These are phyloP conservation scores for Apistogramma diplotaenia DNA, from an alignment of 2,113 vertebrate species.

Conservation along the genomic window DNA sequence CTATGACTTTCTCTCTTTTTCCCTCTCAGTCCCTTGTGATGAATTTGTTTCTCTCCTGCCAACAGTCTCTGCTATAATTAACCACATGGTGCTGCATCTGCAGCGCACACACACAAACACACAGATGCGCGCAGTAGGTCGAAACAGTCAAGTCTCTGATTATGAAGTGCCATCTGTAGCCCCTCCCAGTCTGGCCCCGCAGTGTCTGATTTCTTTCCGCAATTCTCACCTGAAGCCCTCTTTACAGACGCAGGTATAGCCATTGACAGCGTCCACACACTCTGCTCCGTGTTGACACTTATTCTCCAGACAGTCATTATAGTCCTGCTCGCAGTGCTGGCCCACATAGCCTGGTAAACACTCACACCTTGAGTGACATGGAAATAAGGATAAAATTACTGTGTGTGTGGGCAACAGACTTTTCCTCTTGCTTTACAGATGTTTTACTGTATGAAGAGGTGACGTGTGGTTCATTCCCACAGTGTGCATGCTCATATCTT, in stretches of 20 bases:
- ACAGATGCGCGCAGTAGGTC: constrained; percentile 27
- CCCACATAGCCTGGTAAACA: constrained; percentile 92
- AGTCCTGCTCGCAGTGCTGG: constrained; percentile 87
- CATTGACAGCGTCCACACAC: constrained; percentile 89
- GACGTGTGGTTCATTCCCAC: background rate
- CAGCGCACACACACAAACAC: constrained; percentile 11
- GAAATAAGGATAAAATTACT: constrained; percentile 12
- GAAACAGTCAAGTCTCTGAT: constrained; percentile 68
- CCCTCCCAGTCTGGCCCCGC: constrained; percentile 47
- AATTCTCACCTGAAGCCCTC: constrained; percentile 91
- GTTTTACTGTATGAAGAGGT: background rate
- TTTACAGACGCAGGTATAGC: constrained; percentile 92
- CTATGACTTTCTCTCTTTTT: background rate
- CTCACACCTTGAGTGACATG: constrained; percentile 84
- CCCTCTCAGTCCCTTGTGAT: constrained; percentile 40
- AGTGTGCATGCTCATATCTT: no score
- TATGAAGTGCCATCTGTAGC: constrained; percentile 72
- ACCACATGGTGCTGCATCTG: constrained; percentile 71
- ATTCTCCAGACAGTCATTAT: constrained; percentile 88
- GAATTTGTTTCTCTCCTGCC: constrained; percentile 56
- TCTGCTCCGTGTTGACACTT: constrained; percentile 91
- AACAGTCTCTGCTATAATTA: constrained; percentile 64
- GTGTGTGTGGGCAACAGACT: background rate
- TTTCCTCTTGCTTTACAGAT: background rate
- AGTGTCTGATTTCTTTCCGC: constrained; percentile 5